Evolutionary conservation across 2,888 invertebrate species (phyloP), one percentile per base, ranked within the genome.

Genomic region (Pollenia angustigena): DNA sequence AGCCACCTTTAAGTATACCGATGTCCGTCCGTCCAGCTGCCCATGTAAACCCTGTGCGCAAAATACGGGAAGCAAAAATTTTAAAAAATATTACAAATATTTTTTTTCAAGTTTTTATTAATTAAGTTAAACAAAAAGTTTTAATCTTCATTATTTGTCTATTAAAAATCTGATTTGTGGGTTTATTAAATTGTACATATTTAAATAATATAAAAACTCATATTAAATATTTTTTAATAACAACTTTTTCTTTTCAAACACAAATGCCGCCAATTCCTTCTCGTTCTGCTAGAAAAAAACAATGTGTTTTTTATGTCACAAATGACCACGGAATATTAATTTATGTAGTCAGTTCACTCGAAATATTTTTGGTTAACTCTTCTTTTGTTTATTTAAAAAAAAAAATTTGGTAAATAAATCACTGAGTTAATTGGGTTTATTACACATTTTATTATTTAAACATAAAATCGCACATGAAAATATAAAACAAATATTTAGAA

Each of bases 271-370:
- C 50, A 76, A 76, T 50, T 82, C 56, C 32, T 72, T 23, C 7
- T 58, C 11, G 16, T 71, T 52, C 12, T 32, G 9, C 40, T 23
- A 64, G 50, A 52, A 42, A 52, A 42, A 23, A n/a, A 11, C 23
- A 16, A 42, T 60, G 52, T 76, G n/a, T 58, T 56, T 72, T 85
- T 79, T 56, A 71, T 72, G 64, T 71, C 81, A 58, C 71, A 76
- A 50, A 76, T 81, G 66, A 76, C 71, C 64, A 50, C 75, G 32
- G 85, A 75, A 85, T 85, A 76, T 85, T 85, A 85, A 85, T 85
- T 79, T 74, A 32, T 32, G 32, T 32, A 10, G 18, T 46, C 48
- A 54, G 10, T 62, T 48, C 16, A 23, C 11, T 18, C 56, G 23
- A 72, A 46, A 69, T 60, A 32, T 56, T 54, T 32, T 78, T 40